A percentile compares a stretch with the other conserved stretches of the same genome.
Evolutionary conservation across 2,113 vertebrate species (phyloP).

Genomic region (Trogon melanurus): DNA sequence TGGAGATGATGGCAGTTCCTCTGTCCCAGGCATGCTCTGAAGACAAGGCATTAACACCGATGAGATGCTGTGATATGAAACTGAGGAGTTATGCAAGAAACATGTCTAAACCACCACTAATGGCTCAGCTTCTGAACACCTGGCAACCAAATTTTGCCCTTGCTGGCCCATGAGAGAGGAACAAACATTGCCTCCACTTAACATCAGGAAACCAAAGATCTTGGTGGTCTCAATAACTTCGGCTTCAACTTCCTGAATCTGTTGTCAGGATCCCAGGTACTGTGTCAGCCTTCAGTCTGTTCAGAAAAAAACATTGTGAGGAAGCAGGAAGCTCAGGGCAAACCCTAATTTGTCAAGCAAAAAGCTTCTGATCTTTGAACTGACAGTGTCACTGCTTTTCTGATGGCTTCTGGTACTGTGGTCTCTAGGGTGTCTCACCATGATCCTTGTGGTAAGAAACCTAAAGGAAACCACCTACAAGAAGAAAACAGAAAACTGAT

Average conservation of each 20-base stretch:
- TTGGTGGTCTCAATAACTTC: not conserved
- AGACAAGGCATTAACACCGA: not conserved
- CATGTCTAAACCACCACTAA: not conserved
- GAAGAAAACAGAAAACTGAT: not conserved
- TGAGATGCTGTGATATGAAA: not conserved
- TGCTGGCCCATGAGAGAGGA: not conserved
- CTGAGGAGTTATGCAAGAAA: not conserved
- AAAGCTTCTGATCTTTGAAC: not conserved
- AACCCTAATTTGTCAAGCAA: not conserved
- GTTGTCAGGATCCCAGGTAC: not conserved
- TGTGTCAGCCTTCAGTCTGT: not conserved
- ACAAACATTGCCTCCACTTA: not conserved
- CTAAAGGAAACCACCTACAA: not conserved
- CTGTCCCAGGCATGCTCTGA: not conserved
- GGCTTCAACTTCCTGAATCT: not conserved
- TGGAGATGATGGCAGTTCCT: not conserved
- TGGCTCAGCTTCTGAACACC: not conserved
- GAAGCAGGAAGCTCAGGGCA: not conserved
- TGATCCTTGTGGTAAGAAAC: not conserved
- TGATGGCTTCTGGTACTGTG: not conserved
- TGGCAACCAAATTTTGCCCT: not conserved
- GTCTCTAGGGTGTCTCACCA: not conserved
- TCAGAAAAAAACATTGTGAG: not conserved
- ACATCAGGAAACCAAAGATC: not conserved
- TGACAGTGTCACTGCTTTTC: not conserved